Base-by-base conservation (phyloP, 2,888 invertebrate genomes). In the Celastrina argiolus region DNA sequence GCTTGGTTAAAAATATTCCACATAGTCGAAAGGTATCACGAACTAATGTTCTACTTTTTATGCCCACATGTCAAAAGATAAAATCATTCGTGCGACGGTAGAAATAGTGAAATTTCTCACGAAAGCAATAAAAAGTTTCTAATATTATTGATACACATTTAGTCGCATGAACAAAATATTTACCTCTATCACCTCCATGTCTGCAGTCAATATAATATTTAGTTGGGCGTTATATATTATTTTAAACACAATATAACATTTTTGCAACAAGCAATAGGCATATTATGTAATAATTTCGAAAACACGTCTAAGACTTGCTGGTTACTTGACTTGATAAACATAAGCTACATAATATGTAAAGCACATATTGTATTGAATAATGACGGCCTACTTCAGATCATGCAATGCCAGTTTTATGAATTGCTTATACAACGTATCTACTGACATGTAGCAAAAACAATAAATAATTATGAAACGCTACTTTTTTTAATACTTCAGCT, bases 1-100 rank as follows among this genome's bases (percentile, higher is more conserved):
- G 59, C 36, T 61, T 6, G 1, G 39, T 8, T 39, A 36, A 36
- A 61, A 61, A 39, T 36, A 59, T 59, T 34, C 16, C 18, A 26
- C 22, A 34, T 34, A 34, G n/a, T 18, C 16, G 39, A 36, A 14
- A 61, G 22, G 61, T 39, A 36, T 36, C 61, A 61, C 61, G 61
- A 70, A 70, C 72, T 70, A 71, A 74, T 67, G 81, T 78, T 74
- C 70, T 75, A 78, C 34, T 81, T 83, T 84, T 83, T 82, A 83
- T 85, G 79, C 74, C 76, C 83, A 82, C 78, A 85, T 83, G 81
- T 78, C 76, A 75, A 78, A 74, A 75, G 81, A 82, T 84, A 83
- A 79, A 74, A 81, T 76, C 76, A 75, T 73, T 74, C 78, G 76
- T 78, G 76, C 67, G 67, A 39, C 74, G 75, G 74, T 77, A 79